These are phyloP conservation scores for Thera britannica DNA, from an alignment of 2,888 invertebrate genomes.

Conservation along the genomic window DNA sequence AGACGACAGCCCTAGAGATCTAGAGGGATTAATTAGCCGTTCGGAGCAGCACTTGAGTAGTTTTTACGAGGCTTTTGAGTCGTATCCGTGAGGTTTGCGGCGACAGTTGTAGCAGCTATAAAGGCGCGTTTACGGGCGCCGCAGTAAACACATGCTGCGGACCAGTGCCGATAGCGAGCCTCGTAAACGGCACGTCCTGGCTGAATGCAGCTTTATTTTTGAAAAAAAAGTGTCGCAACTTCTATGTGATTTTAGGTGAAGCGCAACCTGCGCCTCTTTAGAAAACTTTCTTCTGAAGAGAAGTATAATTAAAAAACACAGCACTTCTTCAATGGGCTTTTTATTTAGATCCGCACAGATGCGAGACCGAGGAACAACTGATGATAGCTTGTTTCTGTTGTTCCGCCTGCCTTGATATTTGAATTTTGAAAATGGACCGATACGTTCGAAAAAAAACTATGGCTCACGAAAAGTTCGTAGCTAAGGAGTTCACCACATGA, in stretches of 20 bases:
- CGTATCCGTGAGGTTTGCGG: slow-evolving; percentile 50
- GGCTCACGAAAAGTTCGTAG: too few relatives aligned
- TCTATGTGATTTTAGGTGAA: not conserved
- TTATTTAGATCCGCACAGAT: too few relatives aligned
- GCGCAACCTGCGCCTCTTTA: too few relatives aligned
- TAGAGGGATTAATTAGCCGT: slow-evolving; percentile 65
- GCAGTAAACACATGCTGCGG: slow-evolving; percentile 68
- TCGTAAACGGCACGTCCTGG: slow-evolving; percentile 65
- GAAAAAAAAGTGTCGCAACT: slow-evolving; percentile 22
- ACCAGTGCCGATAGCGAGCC: slow-evolving; percentile 53
- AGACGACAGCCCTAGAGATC: slow-evolving; percentile 42
- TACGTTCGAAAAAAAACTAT: too few relatives aligned
- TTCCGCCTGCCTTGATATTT: too few relatives aligned
- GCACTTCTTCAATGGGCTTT: too few relatives aligned
- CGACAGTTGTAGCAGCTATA: slow-evolving; percentile 62
- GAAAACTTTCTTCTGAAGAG: too few relatives aligned
- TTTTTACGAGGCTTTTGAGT: slow-evolving; percentile 66
- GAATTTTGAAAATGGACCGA: too few relatives aligned
- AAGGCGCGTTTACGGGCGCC: slow-evolving; percentile 61
- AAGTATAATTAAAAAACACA: too few relatives aligned
- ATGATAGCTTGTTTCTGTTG: too few relatives aligned
- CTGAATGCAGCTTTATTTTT: slow-evolving; percentile 34
- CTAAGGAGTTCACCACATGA: too few relatives aligned
- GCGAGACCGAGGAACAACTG: too few relatives aligned
- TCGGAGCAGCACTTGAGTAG: slow-evolving; percentile 57